phyloP scores from a whole-genome alignment of 23 tunicate genomes.

The Pegea sp. region DNA sequence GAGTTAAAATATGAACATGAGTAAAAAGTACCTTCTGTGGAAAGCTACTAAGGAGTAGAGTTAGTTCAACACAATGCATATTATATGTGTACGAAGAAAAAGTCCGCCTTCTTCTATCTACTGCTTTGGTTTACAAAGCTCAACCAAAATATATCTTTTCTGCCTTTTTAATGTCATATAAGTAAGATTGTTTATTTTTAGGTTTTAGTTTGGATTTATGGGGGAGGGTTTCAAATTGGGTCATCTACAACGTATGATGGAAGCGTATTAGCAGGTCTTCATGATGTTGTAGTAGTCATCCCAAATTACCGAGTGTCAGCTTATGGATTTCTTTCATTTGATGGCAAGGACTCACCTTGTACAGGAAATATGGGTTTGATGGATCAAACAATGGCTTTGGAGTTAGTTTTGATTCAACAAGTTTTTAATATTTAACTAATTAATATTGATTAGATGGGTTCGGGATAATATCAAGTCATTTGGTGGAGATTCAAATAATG shows the following conservation, averaged over 20 bases:
- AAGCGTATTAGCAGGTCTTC: slow-evolving; percentile 1
- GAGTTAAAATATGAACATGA: too few relatives aligned
- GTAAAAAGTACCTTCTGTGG: too few relatives aligned
- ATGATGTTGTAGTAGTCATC: slow-evolving; percentile 29
- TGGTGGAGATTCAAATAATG: neutral
- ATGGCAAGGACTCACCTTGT: slow-evolving; percentile 10
- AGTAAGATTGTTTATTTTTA: too few relatives aligned
- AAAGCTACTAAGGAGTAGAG: too few relatives aligned
- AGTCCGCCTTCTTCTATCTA: slow-evolving; percentile 1
- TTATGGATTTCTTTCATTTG: slow-evolving; percentile 22
- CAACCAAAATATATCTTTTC: slow-evolving; percentile 2
- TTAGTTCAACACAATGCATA: too few relatives aligned
- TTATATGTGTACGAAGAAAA: neutral
- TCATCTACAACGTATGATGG: slow-evolving; percentile 6
- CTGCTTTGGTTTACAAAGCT: too few relatives aligned
- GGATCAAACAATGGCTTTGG: slow-evolving; percentile 24
- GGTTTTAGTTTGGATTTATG: slow-evolving; percentile 31
- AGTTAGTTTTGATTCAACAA: slow-evolving; percentile 6
- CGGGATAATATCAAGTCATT: slow-evolving; percentile 8
- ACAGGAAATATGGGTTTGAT: slow-evolving; percentile 24
- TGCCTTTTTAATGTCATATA: too few relatives aligned
- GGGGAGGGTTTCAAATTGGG: slow-evolving; percentile 17
- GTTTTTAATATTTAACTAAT: too few relatives aligned
- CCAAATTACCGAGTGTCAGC: slow-evolving; percentile 17
- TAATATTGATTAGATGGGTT: slow-evolving; percentile 6